Evolutionary conservation across 2,888 invertebrate species (phyloP).

Genomic region (Parasteatoda lunata): DNA sequence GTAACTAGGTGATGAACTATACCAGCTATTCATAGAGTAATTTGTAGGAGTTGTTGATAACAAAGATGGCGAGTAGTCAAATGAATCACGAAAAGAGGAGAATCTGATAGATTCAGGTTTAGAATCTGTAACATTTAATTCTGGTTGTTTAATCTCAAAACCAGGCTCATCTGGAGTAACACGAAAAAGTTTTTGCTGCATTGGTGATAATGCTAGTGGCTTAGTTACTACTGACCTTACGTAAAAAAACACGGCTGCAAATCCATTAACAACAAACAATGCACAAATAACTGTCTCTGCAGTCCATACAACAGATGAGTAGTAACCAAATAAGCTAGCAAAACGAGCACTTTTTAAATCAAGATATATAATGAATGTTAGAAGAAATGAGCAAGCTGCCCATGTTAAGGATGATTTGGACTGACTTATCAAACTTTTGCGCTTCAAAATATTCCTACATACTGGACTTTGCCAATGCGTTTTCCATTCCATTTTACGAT

Average conservation of each 20-base stretch:
- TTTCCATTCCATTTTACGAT: slow-evolving; percentile 45
- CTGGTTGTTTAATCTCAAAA: slow-evolving; percentile 29
- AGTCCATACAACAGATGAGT: slow-evolving; percentile 32
- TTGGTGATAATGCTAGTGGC: slow-evolving; percentile 54
- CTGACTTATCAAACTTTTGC: slow-evolving; percentile 44
- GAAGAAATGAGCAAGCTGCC: slow-evolving; percentile 40
- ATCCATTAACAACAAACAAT: slow-evolving; percentile 17
- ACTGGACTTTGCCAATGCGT: slow-evolving; percentile 58
- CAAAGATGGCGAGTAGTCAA: slow-evolving; percentile 11
- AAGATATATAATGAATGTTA: slow-evolving; percentile 37
- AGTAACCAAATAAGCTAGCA: slow-evolving; percentile 3
- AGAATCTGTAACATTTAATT: slow-evolving; percentile 2
- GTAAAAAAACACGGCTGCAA: slow-evolving; percentile 25
- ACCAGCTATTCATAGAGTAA: slow-evolving; percentile 52
- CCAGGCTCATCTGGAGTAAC: slow-evolving; percentile 51
- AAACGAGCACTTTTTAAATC: slow-evolving; percentile 52
- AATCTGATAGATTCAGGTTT: slow-evolving; percentile 25
- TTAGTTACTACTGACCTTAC: slow-evolving; percentile 46
- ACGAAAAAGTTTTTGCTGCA: slow-evolving; percentile 45
- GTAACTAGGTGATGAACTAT: slow-evolving; percentile 23
- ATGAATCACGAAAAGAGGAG: slow-evolving; percentile 35
- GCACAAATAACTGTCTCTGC: neutral
- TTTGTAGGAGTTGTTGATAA: slow-evolving; percentile 50
- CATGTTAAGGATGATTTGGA: slow-evolving; percentile 59
- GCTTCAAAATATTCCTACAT: slow-evolving; percentile 42